Evolutionary conservation across 2,113 vertebrate species (phyloP), one percentile per base, ranked within the genome.

Genomic region (Turdus rufiventris): DNA sequence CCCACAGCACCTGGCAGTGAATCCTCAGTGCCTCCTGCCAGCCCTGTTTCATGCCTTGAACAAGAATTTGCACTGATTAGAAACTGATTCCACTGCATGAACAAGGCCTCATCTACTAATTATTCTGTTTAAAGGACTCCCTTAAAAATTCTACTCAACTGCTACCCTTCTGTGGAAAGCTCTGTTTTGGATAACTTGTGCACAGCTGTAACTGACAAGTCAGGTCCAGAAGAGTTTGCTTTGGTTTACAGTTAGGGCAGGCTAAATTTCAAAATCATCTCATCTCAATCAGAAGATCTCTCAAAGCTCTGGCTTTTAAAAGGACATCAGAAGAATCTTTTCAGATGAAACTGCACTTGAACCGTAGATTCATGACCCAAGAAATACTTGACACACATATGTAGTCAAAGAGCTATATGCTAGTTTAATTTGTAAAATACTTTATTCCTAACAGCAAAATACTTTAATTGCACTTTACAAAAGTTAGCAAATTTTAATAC

Each of bases 361-460:
- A 66, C 29, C n/a, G 24, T 18, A 82, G 34, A 54, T 34, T 42
- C 10, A 33, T 3, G 4, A 34, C 2, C 26, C 45, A 91, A 76
- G 23, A 85, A 94, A 85, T 33, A 91, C 3, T 62, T 54, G 11
- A 92, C 31, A 85, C 28, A 85, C 28, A 28, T 2, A 1, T 18
- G 29, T 25, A 85, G 60, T 83, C 71, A 71, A 94, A 83, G 51
- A 90, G 34, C 71, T 74, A 66, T 65, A 83, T 6, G 36, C 40
- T 71, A 77, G n/a, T 82, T 97, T 96, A 96, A 95, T 96, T 96
- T 85, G 67, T 85, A 96, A 97, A 88, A 92, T 93, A 94, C 60
- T 93, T 96, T 62, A 92, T 86, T 96, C 81, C 53, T 81, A 95
- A 68, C 71, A 83, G 83, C 76, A 97, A 98, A 97, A 96, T 95